A percentile compares a stretch with the other conserved stretches of the same genome.
These are phyloP conservation scores for Dasyprocta punctata DNA, from an alignment of 2,113 vertebrate species.

Conservation along the genomic window DNA sequence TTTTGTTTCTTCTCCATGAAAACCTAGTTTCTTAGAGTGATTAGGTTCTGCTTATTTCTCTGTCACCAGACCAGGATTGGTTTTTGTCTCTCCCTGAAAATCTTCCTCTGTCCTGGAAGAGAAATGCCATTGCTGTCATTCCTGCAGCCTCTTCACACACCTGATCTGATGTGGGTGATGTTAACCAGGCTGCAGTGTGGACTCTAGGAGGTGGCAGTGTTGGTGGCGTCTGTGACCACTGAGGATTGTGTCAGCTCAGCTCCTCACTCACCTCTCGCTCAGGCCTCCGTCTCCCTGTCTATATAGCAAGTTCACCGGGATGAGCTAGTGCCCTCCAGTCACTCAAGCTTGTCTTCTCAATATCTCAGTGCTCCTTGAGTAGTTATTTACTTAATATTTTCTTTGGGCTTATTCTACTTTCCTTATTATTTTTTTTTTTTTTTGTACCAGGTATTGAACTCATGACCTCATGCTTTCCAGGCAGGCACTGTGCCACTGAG, in stretches of 20 bases:
- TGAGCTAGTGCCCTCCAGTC: neutral
- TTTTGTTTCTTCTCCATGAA: constrained; percentile 12
- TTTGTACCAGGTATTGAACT: too few species aligned
- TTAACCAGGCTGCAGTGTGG: neutral
- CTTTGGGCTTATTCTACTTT: neutral
- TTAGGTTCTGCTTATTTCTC: too few species aligned
- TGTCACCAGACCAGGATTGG: neutral
- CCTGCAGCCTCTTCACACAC: neutral
- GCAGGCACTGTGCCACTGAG: too few species aligned
- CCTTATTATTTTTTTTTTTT: too few species aligned
- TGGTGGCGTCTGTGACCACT: fast-evolving
- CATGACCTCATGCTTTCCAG: too few species aligned
- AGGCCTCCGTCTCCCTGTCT: fast-evolving
- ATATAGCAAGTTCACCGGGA: neutral
- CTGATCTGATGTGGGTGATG: fast-evolving
- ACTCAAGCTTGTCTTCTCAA: neutral
- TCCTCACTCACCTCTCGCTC: neutral
- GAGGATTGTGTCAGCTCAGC: neutral
- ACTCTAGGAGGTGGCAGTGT: fast-evolving
- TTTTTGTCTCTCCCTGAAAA: neutral
- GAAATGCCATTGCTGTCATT: neutral
- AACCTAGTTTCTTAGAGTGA: constrained; percentile 3
- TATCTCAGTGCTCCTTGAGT: neutral
- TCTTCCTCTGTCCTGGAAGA: neutral
- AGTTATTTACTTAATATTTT: neutral